These are phyloP conservation scores for Saxidomus purpurata DNA, from an alignment of 1,140 invertebrate species.

Conservation along the genomic window DNA sequence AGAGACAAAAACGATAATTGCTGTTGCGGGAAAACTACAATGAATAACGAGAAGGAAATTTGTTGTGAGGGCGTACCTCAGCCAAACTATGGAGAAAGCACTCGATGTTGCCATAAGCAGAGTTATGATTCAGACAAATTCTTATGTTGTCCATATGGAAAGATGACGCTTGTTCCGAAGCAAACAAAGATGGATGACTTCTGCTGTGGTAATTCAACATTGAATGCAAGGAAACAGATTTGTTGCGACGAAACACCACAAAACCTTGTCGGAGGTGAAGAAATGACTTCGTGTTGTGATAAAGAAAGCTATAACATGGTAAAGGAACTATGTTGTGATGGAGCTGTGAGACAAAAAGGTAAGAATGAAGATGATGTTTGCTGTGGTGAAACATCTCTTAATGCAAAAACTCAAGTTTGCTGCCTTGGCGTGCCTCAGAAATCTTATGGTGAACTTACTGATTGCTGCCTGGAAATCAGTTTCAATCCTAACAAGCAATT, in stretches of 20 bases:
- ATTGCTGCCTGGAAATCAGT: constrained; percentile 48
- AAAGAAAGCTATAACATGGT: constrained; percentile 47
- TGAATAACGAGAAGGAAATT: constrained; percentile 60
- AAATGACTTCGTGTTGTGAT: constrained; percentile 60
- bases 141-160: constrained; percentile 54
- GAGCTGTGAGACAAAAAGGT: constrained; percentile 36
- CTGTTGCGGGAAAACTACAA: constrained; percentile 63
- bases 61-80: constrained; percentile 65
- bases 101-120: constrained; percentile 45
- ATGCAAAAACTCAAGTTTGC: constrained; percentile 51
- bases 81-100: constrained; percentile 32
- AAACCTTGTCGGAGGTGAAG: constrained; percentile 47
- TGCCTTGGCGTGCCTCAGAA: constrained; percentile 53
- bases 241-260: constrained; percentile 60
- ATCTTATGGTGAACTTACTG: constrained; percentile 42
- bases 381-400: constrained; percentile 57
- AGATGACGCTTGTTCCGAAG: constrained; percentile 34
- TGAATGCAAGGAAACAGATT: constrained; percentile 57
- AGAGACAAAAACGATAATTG: constrained; percentile 58
- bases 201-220: constrained; percentile 57
- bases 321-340: constrained; percentile 57
- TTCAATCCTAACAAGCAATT: constrained; percentile 46
- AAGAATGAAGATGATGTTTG: constrained; percentile 56
- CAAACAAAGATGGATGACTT: constrained; percentile 33
- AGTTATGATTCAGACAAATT: constrained; percentile 61